Evolutionary conservation across 2,888 invertebrate species (phyloP), one percentile per base, ranked within the genome.

Genomic region (Taenaris catops): DNA sequence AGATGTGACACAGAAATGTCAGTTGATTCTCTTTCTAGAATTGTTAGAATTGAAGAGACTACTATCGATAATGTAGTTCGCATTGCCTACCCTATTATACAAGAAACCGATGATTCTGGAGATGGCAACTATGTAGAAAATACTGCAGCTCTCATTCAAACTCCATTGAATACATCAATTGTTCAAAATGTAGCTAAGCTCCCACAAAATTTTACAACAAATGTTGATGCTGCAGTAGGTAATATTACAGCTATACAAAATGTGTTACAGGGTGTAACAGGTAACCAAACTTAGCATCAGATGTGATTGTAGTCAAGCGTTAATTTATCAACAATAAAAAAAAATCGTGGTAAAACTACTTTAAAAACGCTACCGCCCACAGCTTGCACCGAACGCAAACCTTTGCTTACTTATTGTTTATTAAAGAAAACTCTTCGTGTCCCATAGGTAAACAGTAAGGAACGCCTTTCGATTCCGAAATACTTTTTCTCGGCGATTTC

Each of bases 171-270:
- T 44, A 70, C 83, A 16, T 78, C 87, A 38, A 79, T 86, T 49
- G 76, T 86, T 43, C 87, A 86, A 51, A 86, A 80, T 64, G 83
- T 87, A 8, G 61, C 83, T 9, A 86, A 87, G 49, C 54, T 86
- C 45, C 79, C 84, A 34, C 83, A 81, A 46, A 87, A 84, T 51
- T 87, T 83, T 44, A 84, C 87, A 44, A 80, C 87, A 10, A 86
- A 86, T 63, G 81, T 86, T 42, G 81, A 84, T 63, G 66, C 80
- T 34, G 66, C 80, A 47, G 81, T 84, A 20, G 70, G 83, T 25
- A 86, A 86, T 41, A 75, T 87, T 24, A 74, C 87, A 38, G 68
- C 87, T 17, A 68, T 87, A 55, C 84, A 86, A 44, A 87, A 84
- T 71, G 78, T 86, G 10, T 59, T 76, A 25, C 86, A 81, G 59